Evolutionary conservation across 1,140 invertebrate species (phyloP).

Genomic region (Drosophila orena): DNA sequence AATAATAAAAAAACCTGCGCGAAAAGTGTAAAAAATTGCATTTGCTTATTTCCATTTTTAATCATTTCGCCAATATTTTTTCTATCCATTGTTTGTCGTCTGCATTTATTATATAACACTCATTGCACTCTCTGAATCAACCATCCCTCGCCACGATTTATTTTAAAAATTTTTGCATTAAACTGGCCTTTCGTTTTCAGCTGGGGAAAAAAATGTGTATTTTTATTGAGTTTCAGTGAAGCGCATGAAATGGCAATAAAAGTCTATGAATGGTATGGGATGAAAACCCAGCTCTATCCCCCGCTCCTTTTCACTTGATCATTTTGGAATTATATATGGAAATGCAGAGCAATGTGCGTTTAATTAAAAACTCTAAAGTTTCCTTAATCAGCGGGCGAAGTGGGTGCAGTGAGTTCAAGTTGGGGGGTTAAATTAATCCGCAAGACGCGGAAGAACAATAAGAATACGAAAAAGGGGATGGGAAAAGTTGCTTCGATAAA

Average conservation of each 20-base stretch:
- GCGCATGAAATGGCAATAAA: conserved; percentile 81
- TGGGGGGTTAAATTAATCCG: conserved; percentile 46
- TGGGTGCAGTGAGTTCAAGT: conserved; percentile 26
- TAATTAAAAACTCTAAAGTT: conserved; percentile 78
- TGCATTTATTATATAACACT: conserved; percentile 51
- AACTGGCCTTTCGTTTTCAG: conserved; percentile 21
- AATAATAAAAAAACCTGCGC: conserved; percentile 1
- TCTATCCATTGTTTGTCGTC: conserved; percentile 50
- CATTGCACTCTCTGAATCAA: conserved; percentile 6
- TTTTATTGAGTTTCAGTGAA: conserved; percentile 82
- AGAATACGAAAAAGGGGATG: conserved; percentile 6
- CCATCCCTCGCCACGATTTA: conserved; percentile 16
- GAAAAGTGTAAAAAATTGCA: conserved; percentile 49
- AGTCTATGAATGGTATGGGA: conserved; percentile 62
- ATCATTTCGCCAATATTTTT: conserved; percentile 43
- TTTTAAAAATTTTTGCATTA: conserved; percentile 25
- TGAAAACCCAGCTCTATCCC: conserved; percentile 14
- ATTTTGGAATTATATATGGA: conserved; percentile 74
- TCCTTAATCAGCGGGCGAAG: conserved; percentile 23
- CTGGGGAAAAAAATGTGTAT: conserved; percentile 44
- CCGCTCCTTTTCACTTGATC: conserved; percentile 10
- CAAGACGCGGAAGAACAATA: conserved; percentile 33
- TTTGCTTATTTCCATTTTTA: conserved; percentile 59
- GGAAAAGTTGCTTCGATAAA: conserved; percentile 33
- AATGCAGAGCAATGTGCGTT: conserved; percentile 77